Evolutionary conservation across 2,113 vertebrate species (phyloP).

Genomic region (Rhegmatorhina hoffmannsi): DNA sequence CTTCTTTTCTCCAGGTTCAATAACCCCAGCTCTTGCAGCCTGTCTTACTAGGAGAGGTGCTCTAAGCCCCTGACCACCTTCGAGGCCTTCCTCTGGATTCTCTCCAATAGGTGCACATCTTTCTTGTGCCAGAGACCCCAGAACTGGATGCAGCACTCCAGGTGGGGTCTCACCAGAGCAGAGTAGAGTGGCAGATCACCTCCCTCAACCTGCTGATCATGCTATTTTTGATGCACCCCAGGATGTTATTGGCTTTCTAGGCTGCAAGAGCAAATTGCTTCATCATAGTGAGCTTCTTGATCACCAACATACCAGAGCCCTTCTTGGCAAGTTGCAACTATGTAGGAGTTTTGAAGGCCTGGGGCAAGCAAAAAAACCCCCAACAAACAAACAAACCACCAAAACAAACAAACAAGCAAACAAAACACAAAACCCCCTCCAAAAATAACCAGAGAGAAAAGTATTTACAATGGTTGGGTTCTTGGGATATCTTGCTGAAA

Average conservation of each 20-base stretch:
- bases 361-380: fast-evolving
- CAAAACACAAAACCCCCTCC: not conserved
- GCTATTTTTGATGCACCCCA: not conserved
- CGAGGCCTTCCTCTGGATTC: not conserved
- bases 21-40: not conserved
- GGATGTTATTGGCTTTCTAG: fast-evolving
- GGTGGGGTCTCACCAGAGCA: not conserved
- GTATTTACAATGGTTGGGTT: fast-evolving
- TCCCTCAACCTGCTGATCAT: not conserved
- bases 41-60: not conserved
- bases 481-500: not conserved
- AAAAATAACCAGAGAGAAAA: not conserved
- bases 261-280: not conserved
- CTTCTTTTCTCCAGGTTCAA: not conserved
- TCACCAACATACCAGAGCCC: not conserved
- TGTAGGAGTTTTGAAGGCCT: not conserved
- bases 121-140: not conserved
- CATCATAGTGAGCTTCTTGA: not conserved
- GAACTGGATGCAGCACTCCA: not conserved
- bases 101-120: not conserved
- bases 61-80: not conserved
- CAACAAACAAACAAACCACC: too few species aligned
- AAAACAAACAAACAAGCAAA: not conserved
- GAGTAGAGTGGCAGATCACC: not conserved
- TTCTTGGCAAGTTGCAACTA: not conserved